Evolutionary conservation across 2,888 invertebrate species (phyloP), one percentile per base, ranked within the genome.

Genomic region (Cylloceria caligata): DNA sequence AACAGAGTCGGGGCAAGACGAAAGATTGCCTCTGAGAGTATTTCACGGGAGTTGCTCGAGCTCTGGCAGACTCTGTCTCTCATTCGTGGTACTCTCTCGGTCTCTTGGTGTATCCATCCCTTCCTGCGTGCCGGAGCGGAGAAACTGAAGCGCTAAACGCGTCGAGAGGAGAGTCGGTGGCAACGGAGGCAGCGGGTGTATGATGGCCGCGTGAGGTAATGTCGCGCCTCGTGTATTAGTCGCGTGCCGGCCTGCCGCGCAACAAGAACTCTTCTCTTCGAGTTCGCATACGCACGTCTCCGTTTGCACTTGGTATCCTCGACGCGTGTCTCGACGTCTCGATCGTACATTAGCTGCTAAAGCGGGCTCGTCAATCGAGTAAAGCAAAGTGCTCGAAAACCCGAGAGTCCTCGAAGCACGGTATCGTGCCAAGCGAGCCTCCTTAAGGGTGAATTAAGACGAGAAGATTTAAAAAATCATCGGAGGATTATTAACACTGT

Each of bases 181-280:
- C 64, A 79, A 76, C 75, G 65, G 60, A 34, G 34, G 19, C 19
- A 16, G 83, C 81, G 76, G 81, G 76, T 72, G 67, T 74, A 62
- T 39, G 82, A 82, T 82, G 79, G 60, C 77, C 71, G 79, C 75
- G 82, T 82, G 82, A 82, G 79, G 82, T 94, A 88, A 90, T 88
- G 88, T 86, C 87, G 88, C 55, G 88, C 86, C 86, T 84, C 87
- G 83, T 86, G 86, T 83, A 82, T 88, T 89, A 90, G 92, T 94
- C 93, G 94, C 94, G 92, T 94, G 92, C 90, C 92, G 94, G 89
- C 93, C 93, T 89, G 93, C 93, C 87, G 92, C 93, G 92, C 93
- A 93, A 86, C 86, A 81, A 83, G 82, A 86, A 80, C 85, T 85
- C 81, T 65, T 24, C 47, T 24, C 52, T 24, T 24, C 13, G 21